These are phyloP conservation scores for Dipodomys spectabilis DNA, from an alignment of 2,113 vertebrate species.

Conservation along the genomic window DNA sequence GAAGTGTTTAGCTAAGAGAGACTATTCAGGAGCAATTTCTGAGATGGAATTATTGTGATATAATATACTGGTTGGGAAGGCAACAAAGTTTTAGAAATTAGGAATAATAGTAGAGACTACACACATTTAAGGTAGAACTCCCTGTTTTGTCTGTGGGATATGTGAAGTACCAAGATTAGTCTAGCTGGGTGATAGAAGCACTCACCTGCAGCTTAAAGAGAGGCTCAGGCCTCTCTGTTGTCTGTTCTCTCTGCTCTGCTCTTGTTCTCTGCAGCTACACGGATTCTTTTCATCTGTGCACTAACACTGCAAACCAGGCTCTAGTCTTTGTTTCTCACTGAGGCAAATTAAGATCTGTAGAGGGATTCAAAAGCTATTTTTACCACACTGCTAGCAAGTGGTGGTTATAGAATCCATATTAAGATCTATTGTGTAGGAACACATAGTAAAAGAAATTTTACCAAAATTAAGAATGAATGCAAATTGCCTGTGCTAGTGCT, in stretches of 20 bases:
- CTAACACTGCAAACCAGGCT: not conserved
- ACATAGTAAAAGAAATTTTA: conserved; percentile 18
- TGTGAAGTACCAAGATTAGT: not conserved
- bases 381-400: not conserved
- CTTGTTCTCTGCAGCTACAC: too few relatives aligned
- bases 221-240: not conserved
- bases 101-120: not conserved
- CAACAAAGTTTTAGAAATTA: not conserved
- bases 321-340: not conserved
- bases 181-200: not conserved
- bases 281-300: not conserved
- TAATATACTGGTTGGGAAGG: not conserved
- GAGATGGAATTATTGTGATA: not conserved
- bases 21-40: not conserved
- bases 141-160: not conserved
- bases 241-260: not conserved
- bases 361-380: not conserved
- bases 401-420: conserved; percentile 26
- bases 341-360: not conserved
- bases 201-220: not conserved
- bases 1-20: not conserved
- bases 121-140: not conserved
- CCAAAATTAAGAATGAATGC: conserved; percentile 22
- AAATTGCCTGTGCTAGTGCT: conserved; percentile 1
- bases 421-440: not conserved